A percentile compares a stretch with the other conserved stretches of the same genome.
Evolutionary conservation across 2,797 vertebrate genomes (phyloP).

Genomic region (Acridotheres tristis): DNA sequence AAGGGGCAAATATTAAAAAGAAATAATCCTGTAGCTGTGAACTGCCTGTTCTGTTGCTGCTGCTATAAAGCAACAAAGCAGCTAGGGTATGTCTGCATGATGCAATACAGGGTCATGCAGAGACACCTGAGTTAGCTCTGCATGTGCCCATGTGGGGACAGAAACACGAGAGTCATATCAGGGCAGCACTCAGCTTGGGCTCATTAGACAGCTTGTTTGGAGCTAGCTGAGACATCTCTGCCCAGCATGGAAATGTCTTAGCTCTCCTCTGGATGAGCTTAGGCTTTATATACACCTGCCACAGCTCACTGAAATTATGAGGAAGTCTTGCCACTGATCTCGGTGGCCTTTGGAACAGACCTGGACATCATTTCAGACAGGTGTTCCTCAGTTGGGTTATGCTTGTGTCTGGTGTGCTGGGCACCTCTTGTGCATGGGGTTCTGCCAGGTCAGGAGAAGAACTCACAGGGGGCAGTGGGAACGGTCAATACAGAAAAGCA

Average conservation of each 20-base stretch:
- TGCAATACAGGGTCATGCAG: background rate
- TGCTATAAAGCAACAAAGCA: background rate
- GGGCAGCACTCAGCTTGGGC: slow-evolving; percentile 12
- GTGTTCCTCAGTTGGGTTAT: background rate
- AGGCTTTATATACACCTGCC: background rate
- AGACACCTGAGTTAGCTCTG: background rate
- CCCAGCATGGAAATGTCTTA: background rate
- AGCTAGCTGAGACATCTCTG: background rate
- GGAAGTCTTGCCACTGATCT: background rate
- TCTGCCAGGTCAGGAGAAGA: background rate
- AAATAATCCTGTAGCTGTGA: background rate
- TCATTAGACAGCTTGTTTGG: slow-evolving; percentile 19
- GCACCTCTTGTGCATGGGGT: background rate
- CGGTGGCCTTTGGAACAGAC: background rate
- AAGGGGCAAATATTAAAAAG: slow-evolving; percentile 32
- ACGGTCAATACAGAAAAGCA: background rate
- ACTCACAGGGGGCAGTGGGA: background rate
- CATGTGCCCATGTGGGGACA: background rate
- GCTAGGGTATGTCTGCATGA: background rate
- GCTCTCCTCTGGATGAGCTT: background rate
- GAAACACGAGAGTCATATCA: background rate
- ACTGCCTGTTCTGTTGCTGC: background rate
- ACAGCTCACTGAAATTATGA: background rate
- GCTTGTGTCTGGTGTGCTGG: rapidly evolving
- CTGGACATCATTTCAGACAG: background rate